Evolutionary conservation across 2,888 invertebrate species (phyloP).

Genomic region (Clistopyga incitator): DNA sequence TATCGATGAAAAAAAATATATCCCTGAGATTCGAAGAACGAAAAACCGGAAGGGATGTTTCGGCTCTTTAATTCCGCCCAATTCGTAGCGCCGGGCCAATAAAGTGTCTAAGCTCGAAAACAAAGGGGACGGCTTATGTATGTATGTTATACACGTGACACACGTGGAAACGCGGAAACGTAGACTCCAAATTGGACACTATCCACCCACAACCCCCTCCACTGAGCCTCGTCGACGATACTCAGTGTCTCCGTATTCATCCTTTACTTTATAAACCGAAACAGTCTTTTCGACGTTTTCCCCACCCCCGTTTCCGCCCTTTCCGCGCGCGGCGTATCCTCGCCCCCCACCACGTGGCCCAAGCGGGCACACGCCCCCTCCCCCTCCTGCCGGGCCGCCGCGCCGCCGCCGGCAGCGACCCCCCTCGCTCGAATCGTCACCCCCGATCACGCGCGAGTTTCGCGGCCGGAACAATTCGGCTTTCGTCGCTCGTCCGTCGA

Average conservation of each 20-base stretch:
- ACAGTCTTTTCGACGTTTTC: slow-evolving; percentile 60
- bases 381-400: slow-evolving; percentile 62
- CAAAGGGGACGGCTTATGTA: neutral
- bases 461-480: slow-evolving; percentile 74
- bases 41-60: too few species aligned
- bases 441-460: slow-evolving; percentile 76
- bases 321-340: slow-evolving; percentile 46
- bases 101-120: neutral
- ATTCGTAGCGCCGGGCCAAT: neutral
- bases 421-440: slow-evolving; percentile 74
- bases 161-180: slow-evolving; percentile 32
- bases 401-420: slow-evolving; percentile 64
- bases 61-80: too few species aligned
- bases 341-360: slow-evolving; percentile 52
- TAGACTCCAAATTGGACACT: slow-evolving; percentile 24
- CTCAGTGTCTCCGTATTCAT: slow-evolving; percentile 17
- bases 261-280: slow-evolving; percentile 15
- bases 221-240: neutral
- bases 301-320: slow-evolving; percentile 68
- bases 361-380: slow-evolving; percentile 66
- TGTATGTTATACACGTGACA: slow-evolving; percentile 4
- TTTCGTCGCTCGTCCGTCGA: slow-evolving; percentile 72
- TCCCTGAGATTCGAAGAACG: too few species aligned
- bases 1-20: too few species aligned
- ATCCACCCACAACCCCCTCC: slow-evolving; percentile 38